Conservation (phyloP, 2,797 vertebrate genomes). For the Eulemur rubriventer region DNA sequence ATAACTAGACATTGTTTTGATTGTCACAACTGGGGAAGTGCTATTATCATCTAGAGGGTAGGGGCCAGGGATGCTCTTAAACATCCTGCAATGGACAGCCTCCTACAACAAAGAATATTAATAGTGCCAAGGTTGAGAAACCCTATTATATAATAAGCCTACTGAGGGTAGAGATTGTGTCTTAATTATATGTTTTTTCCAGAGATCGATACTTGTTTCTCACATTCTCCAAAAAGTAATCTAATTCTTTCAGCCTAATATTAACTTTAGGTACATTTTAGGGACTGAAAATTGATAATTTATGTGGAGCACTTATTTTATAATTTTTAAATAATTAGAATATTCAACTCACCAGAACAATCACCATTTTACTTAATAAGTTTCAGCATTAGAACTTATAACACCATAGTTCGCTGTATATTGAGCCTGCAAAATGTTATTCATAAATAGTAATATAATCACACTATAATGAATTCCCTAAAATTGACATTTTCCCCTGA, state of each 20-base stretch:
- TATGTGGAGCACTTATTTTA: background rate
- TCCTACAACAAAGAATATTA: background rate
- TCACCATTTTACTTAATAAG: background rate
- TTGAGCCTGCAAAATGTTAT: background rate
- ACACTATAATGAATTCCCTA: background rate
- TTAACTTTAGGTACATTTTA: background rate
- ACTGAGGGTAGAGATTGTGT: background rate
- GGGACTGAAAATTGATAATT: background rate
- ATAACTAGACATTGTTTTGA: background rate
- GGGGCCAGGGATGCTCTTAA: background rate
- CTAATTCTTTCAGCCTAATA: background rate
- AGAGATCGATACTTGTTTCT: background rate
- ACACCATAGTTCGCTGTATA: background rate
- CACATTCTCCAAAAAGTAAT: background rate
- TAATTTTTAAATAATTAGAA: background rate
- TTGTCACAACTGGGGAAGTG: background rate
- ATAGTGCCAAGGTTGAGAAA: background rate
- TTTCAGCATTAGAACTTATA: background rate
- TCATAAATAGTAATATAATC: background rate
- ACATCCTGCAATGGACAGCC: background rate
- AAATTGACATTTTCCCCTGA: slow-evolving; percentile 16
- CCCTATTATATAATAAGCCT: background rate
- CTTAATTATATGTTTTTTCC: background rate
- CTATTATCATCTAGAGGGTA: background rate
- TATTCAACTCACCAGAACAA: background rate